Percentiles rank a stretch among this genome's conserved stretches.
Evolutionary conservation across 1,140 invertebrate genomes (phyloP).

Genomic region (Drosophila repleta): DNA sequence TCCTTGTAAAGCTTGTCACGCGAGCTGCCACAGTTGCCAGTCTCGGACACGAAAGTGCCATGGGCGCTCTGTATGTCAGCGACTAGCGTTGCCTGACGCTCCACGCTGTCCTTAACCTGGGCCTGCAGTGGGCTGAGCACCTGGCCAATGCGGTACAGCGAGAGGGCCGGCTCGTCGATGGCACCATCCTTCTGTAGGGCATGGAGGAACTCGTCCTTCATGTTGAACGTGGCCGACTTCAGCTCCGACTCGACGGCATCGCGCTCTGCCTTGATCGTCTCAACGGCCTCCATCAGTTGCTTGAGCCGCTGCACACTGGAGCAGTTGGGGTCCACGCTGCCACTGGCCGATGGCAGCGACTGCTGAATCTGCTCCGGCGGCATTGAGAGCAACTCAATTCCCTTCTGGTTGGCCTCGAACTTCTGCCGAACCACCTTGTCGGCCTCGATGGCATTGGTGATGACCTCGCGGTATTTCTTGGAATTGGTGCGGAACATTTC

Average conservation of each 20-base stretch:
- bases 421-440: slow-evolving; percentile 93
- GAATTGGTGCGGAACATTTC: slow-evolving; percentile 94
- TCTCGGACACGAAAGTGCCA: slow-evolving; percentile 89
- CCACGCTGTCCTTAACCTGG: slow-evolving; percentile 91
- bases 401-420: slow-evolving; percentile 91
- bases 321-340: slow-evolving; percentile 85
- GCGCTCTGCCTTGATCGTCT: slow-evolving; percentile 94
- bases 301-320: slow-evolving; percentile 88
- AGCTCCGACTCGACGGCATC: slow-evolving; percentile 95
- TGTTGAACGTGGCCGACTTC: slow-evolving; percentile 92
- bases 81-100: slow-evolving; percentile 91
- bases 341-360: slow-evolving; percentile 87
- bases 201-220: slow-evolving; percentile 92
- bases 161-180: slow-evolving; percentile 93
- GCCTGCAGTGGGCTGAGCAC: slow-evolving; percentile 93
- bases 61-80: slow-evolving; percentile 91
- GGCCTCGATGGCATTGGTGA: slow-evolving; percentile 93
- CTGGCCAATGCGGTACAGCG: slow-evolving; percentile 90
- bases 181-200: slow-evolving; percentile 93
- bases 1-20: slow-evolving; percentile 93
- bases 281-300: slow-evolving; percentile 93
- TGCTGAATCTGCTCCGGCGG: slow-evolving; percentile 87
- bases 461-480: slow-evolving; percentile 95
- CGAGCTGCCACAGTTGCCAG: slow-evolving; percentile 87
- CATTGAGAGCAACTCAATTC: slow-evolving; percentile 93